Evolutionary conservation across 2,888 invertebrate species (phyloP), one percentile per base, ranked within the genome.

Genomic region (Bellardia pandia): DNA sequence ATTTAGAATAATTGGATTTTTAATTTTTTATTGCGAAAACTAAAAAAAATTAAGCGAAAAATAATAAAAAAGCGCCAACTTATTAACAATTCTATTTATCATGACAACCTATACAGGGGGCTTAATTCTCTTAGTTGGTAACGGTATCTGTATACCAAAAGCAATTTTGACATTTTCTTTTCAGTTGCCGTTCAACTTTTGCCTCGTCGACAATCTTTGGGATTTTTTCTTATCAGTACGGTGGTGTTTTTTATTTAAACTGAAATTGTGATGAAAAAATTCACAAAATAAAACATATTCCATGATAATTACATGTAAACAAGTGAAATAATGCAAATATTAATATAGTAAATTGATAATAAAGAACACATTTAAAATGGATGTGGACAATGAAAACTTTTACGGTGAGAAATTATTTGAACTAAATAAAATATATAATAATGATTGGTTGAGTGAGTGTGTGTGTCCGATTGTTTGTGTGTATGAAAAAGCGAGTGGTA

Each of bases 331-430:
- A 77, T 77, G 75, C 45, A 64, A 68, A 68, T 23, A 30, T 71
- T 75, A 82, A n/a, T 71, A 62, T 75, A 82, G 23, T 71, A 62
- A 40, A 60, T 45, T 53, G 40, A 16, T 48, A 30, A 23, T 2
- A 68, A 51, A 45, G 68, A 62, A 48, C 58, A 68, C 7, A 53
- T 62, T 56, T 69, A 81, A 86, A 79, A 87, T 87, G 87, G 85
- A 87, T 85, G 85, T 82, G 62, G 81, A 87, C 69, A 87, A 85
- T 79, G 85, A 87, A 40, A 78, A 82, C n/a, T 87, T 87, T 82
- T 87, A 82, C 69, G 87, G 87, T 87, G 87, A 87, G 87, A 64
- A 68, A 51, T 30, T 33, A 51, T 72, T 69, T 69, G n/a, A 42
- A 23, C 45, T 53, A n/a, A 79, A 51, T 51, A 33, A n/a, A 79